Percentiles rank a stretch among this genome's conserved stretches.
These are phyloP conservation scores for Phasianus colchicus DNA, from an alignment of 2,113 vertebrate genomes.

Conservation along the genomic window DNA sequence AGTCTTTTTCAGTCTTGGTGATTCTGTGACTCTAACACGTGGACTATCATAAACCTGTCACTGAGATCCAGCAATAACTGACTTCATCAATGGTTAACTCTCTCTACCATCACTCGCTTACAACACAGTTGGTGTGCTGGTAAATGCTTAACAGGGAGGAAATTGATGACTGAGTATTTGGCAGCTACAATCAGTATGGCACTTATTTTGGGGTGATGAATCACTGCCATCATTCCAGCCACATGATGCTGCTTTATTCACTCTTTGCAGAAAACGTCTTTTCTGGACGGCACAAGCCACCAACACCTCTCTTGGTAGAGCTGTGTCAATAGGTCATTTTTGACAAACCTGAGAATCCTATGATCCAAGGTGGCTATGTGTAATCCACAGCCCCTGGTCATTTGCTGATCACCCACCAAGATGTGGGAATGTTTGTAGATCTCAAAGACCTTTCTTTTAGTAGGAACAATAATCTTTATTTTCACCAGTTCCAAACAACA, in stretches of 20 bases:
- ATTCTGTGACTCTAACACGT: neutral
- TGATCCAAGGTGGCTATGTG: neutral
- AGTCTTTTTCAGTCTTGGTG: too few species aligned
- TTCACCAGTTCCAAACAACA: neutral
- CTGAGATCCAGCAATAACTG: neutral
- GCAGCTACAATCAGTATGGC: conserved; percentile 22
- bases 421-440: neutral
- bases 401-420: accelerated
- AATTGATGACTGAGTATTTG: conserved; percentile 24
- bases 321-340: neutral
- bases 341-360: neutral
- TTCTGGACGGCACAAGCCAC: neutral
- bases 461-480: neutral
- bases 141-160: conserved; percentile 14
- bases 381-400: neutral
- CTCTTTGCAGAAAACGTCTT: neutral
- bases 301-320: neutral
- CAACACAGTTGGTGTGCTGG: conserved; percentile 11
- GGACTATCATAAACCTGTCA: neutral
- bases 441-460: neutral
- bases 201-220: conserved; percentile 50
- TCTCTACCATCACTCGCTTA: neutral
- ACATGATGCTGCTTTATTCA: neutral
- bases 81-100: conserved; percentile 25
- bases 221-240: neutral